phyloP scores from a whole-genome alignment of 2,113 vertebrate genomes.

The Butastur rufipennis region DNA sequence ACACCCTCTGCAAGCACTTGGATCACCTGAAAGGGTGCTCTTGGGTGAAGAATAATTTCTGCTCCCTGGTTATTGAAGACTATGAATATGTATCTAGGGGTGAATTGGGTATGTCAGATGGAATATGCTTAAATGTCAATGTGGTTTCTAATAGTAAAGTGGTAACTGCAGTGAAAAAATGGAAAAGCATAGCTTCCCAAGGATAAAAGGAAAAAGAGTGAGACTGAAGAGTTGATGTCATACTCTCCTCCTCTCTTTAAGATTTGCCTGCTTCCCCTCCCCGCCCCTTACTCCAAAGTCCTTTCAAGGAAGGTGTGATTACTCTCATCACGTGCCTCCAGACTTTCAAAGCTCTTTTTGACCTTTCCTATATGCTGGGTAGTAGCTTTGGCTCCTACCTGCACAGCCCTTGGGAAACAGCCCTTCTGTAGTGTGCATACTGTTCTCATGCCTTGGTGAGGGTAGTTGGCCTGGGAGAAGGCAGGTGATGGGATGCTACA shows the following conservation, averaged over 20 bases:
- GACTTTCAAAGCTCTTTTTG: not conserved
- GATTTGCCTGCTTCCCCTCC: not conserved
- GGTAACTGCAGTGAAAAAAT: not conserved
- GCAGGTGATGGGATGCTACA: not conserved
- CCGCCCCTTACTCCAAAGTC: not conserved
- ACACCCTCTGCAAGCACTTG: not conserved
- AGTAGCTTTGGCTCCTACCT: not conserved
- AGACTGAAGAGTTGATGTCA: not conserved
- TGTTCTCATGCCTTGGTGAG: not conserved
- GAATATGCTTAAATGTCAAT: not conserved
- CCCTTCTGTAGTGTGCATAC: not conserved
- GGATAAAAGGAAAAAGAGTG: not conserved
- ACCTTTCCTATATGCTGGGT: not conserved
- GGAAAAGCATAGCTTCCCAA: not conserved
- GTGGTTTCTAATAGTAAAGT: not conserved
- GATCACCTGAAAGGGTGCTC: not conserved
- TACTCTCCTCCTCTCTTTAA: not conserved
- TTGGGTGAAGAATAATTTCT: not conserved
- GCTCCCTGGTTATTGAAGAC: not conserved
- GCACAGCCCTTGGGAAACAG: not conserved
- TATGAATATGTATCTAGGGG: not conserved
- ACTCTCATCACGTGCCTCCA: not conserved
- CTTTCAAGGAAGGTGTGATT: not conserved
- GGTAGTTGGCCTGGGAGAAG: not conserved
- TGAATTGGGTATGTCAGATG: not conserved